Conservation (phyloP, 2,888 invertebrate species). For the Mythimna vitellina region DNA sequence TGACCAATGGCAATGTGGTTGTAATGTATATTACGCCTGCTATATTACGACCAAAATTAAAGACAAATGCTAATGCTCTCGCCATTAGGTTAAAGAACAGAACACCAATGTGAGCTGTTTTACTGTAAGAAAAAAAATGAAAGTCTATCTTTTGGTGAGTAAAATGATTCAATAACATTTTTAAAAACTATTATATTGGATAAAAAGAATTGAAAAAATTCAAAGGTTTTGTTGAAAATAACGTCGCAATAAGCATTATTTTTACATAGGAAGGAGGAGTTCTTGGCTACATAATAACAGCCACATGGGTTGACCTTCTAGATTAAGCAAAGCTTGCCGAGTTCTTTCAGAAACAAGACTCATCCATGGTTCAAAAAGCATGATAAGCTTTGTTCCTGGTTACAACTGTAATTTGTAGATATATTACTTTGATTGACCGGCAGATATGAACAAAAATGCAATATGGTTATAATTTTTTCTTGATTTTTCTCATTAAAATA, state of each 20-base stretch:
- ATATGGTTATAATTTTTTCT: neutral
- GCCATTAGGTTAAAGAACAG: neutral
- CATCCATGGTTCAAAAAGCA: neutral
- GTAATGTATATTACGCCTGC: neutral
- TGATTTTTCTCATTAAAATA: too few species aligned
- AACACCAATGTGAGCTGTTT: too few species aligned
- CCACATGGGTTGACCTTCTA: neutral
- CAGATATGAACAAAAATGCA: neutral
- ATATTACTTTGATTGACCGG: too few species aligned
- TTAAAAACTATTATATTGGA: neutral
- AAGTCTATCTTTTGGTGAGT: conserved; percentile 35
- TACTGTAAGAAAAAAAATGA: conserved; percentile 20
- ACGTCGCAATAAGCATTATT: neutral
- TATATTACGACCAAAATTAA: conserved; percentile 2
- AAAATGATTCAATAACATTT: neutral
- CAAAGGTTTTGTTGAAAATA: neutral
- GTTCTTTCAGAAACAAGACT: neutral
- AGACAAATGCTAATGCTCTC: neutral
- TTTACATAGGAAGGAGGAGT: neutral
- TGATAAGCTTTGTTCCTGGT: neutral
- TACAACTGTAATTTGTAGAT: neutral
- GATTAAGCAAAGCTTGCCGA: neutral
- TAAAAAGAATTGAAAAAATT: neutral
- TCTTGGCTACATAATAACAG: neutral
- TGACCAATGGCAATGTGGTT: conserved; percentile 27